Evolutionary conservation across 1,140 invertebrate genomes (phyloP).

Genomic region (Metaphire vulgaris): DNA sequence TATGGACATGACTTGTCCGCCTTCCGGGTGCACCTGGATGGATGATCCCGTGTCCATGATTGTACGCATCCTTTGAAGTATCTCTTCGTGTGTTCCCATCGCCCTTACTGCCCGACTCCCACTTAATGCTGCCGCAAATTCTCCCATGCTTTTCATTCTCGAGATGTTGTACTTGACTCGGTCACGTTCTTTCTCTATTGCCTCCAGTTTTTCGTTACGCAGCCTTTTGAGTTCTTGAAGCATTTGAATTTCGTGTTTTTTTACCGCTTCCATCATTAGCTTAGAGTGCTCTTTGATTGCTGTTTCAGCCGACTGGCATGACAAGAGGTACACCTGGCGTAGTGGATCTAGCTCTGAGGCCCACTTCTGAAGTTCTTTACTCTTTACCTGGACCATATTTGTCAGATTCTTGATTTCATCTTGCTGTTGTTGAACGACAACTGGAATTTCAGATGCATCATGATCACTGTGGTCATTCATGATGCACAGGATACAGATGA

Average conservation of each 20-base stretch:
- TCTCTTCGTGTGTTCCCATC: slow-evolving; percentile 25
- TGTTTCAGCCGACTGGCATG: slow-evolving; percentile 21
- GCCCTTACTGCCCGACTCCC: neutral
- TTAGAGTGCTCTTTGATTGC: slow-evolving; percentile 15
- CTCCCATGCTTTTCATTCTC: slow-evolving; percentile 13
- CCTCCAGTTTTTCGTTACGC: slow-evolving; percentile 17
- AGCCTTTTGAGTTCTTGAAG: slow-evolving; percentile 11
- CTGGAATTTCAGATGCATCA: slow-evolving; percentile 18
- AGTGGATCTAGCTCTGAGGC: slow-evolving; percentile 18
- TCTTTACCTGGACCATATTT: slow-evolving; percentile 17
- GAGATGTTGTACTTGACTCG: slow-evolving; percentile 11
- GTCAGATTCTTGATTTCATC: slow-evolving; percentile 25
- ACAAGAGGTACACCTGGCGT: slow-evolving; percentile 9
- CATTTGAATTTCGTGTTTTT: slow-evolving; percentile 18
- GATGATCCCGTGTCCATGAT: slow-evolving; percentile 11
- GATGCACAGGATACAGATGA: slow-evolving; percentile 30
- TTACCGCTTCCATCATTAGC: slow-evolving; percentile 13
- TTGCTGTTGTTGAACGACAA: slow-evolving; percentile 20
- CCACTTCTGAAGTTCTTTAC: neutral
- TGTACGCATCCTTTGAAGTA: slow-evolving; percentile 26
- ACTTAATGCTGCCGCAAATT: neutral
- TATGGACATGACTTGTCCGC: neutral
- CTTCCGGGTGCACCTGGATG: neutral
- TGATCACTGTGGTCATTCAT: slow-evolving; percentile 24
- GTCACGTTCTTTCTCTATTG: slow-evolving; percentile 22